Evolutionary conservation across 2,888 invertebrate genomes (phyloP), one percentile per base, ranked within the genome.

Genomic region (Pollenia amentaria): DNA sequence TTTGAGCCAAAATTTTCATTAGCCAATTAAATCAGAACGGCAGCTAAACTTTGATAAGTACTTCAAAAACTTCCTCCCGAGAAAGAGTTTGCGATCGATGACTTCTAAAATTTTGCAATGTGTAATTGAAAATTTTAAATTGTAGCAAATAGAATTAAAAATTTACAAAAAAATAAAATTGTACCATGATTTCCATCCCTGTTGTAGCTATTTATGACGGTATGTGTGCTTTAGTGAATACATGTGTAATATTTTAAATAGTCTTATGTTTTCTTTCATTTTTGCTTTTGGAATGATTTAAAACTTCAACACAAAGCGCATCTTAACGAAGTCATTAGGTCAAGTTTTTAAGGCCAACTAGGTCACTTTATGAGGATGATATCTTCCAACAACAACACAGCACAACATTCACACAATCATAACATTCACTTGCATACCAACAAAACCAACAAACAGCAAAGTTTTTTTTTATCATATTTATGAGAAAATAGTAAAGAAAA

Each of bases 261-360:
- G 10, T 18, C 40, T 53, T 75, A 9, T 81, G 44, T 69, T 70
- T 40, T 21, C 53, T 46, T 75, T 57, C 65, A 40, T 48, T 10
- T 78, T 78, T 70, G n/a, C 70, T 64, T 64, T 81, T 70, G 67
- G 57, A 69, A 84, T 78, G 70, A 73, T 83, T 84, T 83, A 78
- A 84, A 84, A 86, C 86, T 86, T 86, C 79, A 86, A 76, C 75
- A 83, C 75, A 86, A 77, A 83, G 87, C 85, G 84, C 86, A 85
- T 85, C 83, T 81, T 80, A 88, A 88, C 86, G 86, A 88, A 88
- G 88, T 85, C 88, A 88, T 87, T 88, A 78, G 88, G 88, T 88
- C 88, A 88, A 88, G 88, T 88, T 88, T 88, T 88, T 87, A 88
- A 87, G 88, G 85, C 85, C 87, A 88, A 88, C 85, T 88, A 79